phyloP scores from a whole-genome alignment of 2,888 invertebrate species.

The Dryadula phaetusa region DNA sequence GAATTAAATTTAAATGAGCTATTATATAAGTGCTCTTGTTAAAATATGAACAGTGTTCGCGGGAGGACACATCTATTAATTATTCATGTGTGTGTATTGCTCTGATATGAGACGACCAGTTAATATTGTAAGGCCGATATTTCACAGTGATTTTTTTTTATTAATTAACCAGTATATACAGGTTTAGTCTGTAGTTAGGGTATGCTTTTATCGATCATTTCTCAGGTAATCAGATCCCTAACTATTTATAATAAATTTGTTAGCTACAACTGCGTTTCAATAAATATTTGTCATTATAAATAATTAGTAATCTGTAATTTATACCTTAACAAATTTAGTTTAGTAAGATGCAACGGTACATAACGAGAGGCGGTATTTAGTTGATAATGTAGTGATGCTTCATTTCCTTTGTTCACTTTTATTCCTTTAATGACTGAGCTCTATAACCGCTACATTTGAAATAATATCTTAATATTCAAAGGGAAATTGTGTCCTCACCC shows the following conservation, averaged over 20 bases:
- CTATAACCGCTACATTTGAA: slow-evolving; percentile 24
- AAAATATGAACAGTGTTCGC: slow-evolving; percentile 16
- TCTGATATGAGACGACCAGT: slow-evolving; percentile 6
- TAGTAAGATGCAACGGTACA: neutral
- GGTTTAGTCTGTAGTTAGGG: neutral
- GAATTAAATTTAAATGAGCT: slow-evolving; percentile 6
- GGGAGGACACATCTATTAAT: slow-evolving; percentile 13
- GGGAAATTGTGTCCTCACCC: slow-evolving; percentile 5
- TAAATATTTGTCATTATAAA: neutral
- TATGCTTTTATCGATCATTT: too few relatives aligned
- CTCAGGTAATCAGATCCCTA: too few relatives aligned
- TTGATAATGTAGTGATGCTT: slow-evolving; percentile 26
- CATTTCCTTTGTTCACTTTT: slow-evolving; percentile 26
- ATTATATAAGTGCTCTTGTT: slow-evolving; percentile 21
- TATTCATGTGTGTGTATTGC: slow-evolving; percentile 19
- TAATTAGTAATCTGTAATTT: neutral
- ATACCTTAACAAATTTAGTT: neutral
- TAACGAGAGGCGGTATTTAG: slow-evolving; percentile 6
- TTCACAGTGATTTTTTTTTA: neutral
- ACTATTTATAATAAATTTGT: neutral
- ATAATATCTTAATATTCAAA: slow-evolving; percentile 9
- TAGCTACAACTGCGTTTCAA: neutral
- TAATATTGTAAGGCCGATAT: slow-evolving; percentile 12
- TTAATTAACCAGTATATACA: neutral
- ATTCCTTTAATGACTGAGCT: slow-evolving; percentile 26